Evolutionary conservation across 1,140 invertebrate species (phyloP).

Genomic region (Oreohelix idahoensis): DNA sequence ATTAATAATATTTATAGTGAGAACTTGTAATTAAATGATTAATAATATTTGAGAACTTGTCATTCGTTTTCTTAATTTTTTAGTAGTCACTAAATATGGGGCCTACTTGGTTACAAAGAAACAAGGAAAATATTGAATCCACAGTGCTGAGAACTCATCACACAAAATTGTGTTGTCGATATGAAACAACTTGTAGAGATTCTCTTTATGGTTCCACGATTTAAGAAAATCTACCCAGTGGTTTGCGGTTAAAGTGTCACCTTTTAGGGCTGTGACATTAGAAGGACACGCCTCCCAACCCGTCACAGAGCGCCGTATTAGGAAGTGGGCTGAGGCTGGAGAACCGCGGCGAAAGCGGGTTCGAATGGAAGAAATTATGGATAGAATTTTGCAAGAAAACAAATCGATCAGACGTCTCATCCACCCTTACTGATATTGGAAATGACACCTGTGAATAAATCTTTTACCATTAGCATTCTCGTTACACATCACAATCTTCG

Average conservation of each 20-base stretch:
- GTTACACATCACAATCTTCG: neutral
- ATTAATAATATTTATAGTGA: neutral
- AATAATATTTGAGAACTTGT: neutral
- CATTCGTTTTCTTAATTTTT: neutral
- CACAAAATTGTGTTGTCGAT: neutral
- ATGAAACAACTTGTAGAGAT: constrained; percentile 11
- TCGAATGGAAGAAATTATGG: constrained; percentile 1
- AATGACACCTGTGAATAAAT: constrained; percentile 27
- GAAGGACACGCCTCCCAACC: constrained; percentile 33
- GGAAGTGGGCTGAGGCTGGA: constrained; percentile 21
- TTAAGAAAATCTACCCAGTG: constrained; percentile 23
- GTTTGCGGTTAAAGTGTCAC: constrained; percentile 33
- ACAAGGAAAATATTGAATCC: neutral
- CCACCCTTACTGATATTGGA: constrained; percentile 21
- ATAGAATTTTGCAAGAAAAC: constrained; percentile 3
- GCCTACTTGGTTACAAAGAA: neutral
- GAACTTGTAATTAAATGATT: neutral
- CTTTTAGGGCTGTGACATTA: constrained; percentile 20
- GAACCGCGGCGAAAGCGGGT: constrained; percentile 1
- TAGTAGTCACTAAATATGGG: neutral
- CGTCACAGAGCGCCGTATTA: constrained; percentile 34
- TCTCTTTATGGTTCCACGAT: neutral
- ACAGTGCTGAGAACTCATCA: neutral
- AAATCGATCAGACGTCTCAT: constrained; percentile 24
- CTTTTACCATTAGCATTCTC: constrained; percentile 18